A percentile compares a stretch with the other conserved stretches of the same genome.
These are phyloP conservation scores for Arvicanthis niloticus DNA, from an alignment of 2,113 vertebrate genomes.

Conservation along the genomic window DNA sequence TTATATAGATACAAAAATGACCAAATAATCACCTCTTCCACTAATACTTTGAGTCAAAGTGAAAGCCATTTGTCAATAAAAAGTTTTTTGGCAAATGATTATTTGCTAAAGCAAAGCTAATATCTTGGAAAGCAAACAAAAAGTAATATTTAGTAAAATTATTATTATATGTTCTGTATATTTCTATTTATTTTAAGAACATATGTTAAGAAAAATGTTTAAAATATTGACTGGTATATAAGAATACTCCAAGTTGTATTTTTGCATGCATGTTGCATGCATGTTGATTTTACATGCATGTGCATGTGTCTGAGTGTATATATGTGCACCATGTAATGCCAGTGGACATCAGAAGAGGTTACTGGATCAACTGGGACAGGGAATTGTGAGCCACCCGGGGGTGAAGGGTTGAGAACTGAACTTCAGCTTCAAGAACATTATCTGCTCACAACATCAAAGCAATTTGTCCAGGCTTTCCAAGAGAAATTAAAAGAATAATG, in stretches of 20 bases:
- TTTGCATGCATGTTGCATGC: no score
- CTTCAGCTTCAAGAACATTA: neutral
- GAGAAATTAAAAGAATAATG: neutral
- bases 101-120: neutral
- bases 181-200: slow-evolving; percentile 26
- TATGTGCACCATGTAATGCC: neutral
- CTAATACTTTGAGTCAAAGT: neutral
- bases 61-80: neutral
- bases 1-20: neutral
- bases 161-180: neutral
- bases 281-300: neutral
- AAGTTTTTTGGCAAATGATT: neutral
- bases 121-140: neutral
- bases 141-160: neutral
- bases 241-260: neutral
- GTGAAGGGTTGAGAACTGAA: neutral
- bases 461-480: neutral
- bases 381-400: neutral
- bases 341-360: neutral
- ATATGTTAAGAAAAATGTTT: neutral
- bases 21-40: neutral
- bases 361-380: neutral
- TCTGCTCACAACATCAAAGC: neutral
- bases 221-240: neutral
- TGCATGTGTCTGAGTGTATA: neutral